phyloP scores from a whole-genome alignment of 2,797 vertebrate genomes.

The Limosa lapponica region DNA sequence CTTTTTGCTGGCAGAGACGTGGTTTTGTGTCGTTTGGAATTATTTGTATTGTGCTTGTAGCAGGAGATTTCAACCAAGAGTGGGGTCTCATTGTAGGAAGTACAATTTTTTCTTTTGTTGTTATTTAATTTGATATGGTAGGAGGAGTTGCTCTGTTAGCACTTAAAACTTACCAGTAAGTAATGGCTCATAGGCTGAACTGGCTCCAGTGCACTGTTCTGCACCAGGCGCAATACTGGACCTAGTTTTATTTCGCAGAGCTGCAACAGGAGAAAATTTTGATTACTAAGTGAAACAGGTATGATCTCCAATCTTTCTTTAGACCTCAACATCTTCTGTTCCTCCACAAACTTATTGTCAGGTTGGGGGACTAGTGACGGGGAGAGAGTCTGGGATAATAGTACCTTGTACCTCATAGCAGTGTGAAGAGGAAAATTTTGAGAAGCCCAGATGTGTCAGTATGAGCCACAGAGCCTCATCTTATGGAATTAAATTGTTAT shows the following conservation, averaged over 20 bases:
- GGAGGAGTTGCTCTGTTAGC: background rate
- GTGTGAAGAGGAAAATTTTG: background rate
- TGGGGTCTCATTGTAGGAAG: background rate
- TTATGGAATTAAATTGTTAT: background rate
- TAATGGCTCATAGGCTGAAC: background rate
- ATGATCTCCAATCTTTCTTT: background rate
- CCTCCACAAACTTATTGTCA: background rate
- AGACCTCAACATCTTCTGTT: background rate
- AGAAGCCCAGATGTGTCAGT: background rate
- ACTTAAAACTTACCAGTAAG: background rate
- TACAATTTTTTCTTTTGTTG: background rate
- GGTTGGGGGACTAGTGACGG: background rate
- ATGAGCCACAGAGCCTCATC: background rate
- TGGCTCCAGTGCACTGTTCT: background rate
- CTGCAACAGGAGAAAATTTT: background rate
- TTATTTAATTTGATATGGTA: background rate
- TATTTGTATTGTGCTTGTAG: background rate
- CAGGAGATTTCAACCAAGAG: background rate
- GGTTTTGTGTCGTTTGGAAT: background rate
- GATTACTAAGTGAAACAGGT: background rate
- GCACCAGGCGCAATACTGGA: background rate
- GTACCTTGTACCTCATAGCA: accelerated
- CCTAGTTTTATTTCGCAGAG: background rate
- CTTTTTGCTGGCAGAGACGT: background rate
- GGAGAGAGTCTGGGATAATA: background rate